phyloP scores from a whole-genome alignment of 53 echinoderm and acorn worm genomes.

The Arbacia lixula region DNA sequence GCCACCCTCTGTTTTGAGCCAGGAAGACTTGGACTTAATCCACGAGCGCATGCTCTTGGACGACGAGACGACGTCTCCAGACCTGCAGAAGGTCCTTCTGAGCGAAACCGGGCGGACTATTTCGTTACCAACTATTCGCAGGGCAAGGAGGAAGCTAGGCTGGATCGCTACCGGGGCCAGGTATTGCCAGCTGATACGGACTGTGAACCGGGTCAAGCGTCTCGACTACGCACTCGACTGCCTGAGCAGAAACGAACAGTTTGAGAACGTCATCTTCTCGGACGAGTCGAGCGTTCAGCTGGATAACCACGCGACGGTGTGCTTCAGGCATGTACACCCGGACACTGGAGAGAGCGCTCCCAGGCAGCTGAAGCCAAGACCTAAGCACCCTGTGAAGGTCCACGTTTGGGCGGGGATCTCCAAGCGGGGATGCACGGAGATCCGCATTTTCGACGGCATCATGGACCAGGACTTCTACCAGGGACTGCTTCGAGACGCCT shows the following conservation, averaged over 20 bases:
- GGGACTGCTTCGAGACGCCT: no score
- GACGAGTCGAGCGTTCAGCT: conserved; percentile 67
- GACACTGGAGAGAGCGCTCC: not conserved
- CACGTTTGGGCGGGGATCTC: not conserved
- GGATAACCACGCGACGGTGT: conserved; percentile 4
- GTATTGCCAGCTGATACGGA: conserved; percentile 63
- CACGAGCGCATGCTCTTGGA: no score
- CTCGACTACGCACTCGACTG: conserved; percentile 44
- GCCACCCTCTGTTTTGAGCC: no score
- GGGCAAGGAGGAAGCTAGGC: conserved; percentile 32
- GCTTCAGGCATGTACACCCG: not conserved
- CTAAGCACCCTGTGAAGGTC: not conserved
- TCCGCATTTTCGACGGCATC: not conserved
- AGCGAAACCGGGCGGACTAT: not conserved
- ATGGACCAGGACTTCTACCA: no score
- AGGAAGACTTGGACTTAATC: no score
- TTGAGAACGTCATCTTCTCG: conserved; percentile 62
- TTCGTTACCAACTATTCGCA: conserved; percentile 23
- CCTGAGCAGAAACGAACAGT: conserved; percentile 16
- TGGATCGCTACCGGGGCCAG: conserved; percentile 57
- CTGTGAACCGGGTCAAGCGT: conserved; percentile 43
- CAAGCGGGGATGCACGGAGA: not conserved
- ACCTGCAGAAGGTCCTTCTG: conserved; percentile 28
- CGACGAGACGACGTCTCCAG: conserved; percentile 31
- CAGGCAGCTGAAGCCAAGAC: not conserved